A percentile compares a stretch with the other conserved stretches of the same genome.
Conservation (phyloP, 1,140 invertebrate genomes). For the Phocides pigmalion region DNA sequence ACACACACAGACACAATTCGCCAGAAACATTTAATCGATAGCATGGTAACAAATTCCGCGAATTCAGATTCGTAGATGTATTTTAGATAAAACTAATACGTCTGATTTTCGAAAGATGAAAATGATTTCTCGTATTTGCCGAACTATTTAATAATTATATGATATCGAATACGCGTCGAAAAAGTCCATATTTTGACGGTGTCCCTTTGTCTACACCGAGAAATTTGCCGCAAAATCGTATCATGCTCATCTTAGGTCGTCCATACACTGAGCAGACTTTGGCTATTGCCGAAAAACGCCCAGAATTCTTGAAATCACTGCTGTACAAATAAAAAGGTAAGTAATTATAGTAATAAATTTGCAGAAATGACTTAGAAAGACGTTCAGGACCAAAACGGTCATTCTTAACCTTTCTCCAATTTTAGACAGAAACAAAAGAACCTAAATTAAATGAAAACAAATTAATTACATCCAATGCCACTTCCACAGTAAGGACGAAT, state of each 20-base stretch:
- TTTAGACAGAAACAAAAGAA: no score
- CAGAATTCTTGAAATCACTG: no score
- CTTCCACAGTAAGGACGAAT: no score
- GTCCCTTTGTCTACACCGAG: constrained; percentile 47
- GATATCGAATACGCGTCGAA: constrained; percentile 15
- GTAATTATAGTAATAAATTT: no score
- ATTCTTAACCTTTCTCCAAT: no score
- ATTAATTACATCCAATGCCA: no score
- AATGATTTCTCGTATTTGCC: constrained; percentile 22
- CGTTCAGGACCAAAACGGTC: no score
- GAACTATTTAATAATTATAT: constrained; percentile 29
- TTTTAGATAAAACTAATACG: constrained; percentile 6
- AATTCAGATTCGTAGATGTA: constrained; percentile 7
- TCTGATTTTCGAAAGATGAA: constrained; percentile 14
- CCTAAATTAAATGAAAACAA: no score
- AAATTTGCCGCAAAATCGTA: constrained; percentile 51
- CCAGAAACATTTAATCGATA: constrained; percentile 16
- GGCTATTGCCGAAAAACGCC: no score
- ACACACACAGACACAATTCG: neutral
- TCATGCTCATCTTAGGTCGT: constrained; percentile 30
- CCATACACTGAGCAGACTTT: no score
- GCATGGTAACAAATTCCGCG: constrained; percentile 2
- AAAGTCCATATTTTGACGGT: constrained; percentile 27
- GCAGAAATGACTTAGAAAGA: no score
- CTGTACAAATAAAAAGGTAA: no score